A percentile compares a stretch with the other conserved stretches of the same genome.
Conservation (phyloP, 2,797 vertebrate species). For the Megaceryle alcyon region DNA sequence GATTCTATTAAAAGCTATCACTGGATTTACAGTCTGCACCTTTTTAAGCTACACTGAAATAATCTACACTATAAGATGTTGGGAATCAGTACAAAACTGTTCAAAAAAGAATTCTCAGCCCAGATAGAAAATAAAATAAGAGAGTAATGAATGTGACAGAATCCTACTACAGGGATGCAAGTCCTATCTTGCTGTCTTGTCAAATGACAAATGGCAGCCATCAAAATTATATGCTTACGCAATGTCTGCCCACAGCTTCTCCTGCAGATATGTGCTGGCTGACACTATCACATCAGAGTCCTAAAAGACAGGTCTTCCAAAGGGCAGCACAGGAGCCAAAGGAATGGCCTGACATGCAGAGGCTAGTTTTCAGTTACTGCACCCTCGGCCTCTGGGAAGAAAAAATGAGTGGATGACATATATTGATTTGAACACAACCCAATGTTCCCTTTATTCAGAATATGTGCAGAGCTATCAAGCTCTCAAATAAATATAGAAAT, state of each 20-base stretch:
- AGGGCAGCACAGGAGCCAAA: background rate
- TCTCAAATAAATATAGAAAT: conserved; percentile 18
- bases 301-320: background rate
- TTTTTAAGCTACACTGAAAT: background rate
- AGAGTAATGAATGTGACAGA: background rate
- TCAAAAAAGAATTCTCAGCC: background rate
- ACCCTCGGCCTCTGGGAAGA: background rate
- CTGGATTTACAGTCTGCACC: background rate
- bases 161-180: background rate
- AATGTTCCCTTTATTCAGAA: background rate
- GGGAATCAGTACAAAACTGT: background rate
- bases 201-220: background rate
- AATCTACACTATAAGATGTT: background rate
- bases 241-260: background rate
- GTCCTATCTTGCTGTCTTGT: background rate
- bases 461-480: background rate
- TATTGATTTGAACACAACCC: background rate
- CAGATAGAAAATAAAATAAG: background rate
- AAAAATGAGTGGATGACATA: background rate
- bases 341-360: background rate
- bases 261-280: background rate
- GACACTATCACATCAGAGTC: background rate
- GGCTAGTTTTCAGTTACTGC: background rate
- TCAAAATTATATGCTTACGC: background rate
- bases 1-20: background rate